Evolutionary conservation across 2,113 vertebrate genomes (phyloP).

Genomic region (Salvelinus alpinus): DNA sequence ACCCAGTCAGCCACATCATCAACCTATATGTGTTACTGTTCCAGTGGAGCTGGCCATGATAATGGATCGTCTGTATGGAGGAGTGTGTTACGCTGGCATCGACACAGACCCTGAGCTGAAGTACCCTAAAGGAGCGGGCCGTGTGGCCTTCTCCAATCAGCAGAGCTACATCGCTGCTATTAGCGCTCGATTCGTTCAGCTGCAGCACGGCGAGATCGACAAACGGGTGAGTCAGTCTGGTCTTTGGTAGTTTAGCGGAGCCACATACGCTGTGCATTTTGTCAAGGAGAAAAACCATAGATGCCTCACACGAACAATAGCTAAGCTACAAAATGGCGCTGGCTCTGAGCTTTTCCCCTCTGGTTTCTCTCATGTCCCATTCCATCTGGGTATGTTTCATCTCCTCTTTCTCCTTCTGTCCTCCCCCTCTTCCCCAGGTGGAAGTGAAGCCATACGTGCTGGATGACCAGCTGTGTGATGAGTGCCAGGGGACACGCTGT

Average conservation of each 20-base stretch:
- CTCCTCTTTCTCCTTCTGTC: slow-evolving; percentile 6
- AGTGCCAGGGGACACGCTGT: slow-evolving; percentile 98
- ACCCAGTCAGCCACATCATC: not conserved
- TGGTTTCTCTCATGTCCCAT: too few species aligned
- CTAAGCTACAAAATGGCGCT: too few species aligned
- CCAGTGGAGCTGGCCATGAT: slow-evolving; percentile 99
- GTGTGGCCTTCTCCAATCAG: slow-evolving; percentile 98
- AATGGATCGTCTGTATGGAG: slow-evolving; percentile 97
- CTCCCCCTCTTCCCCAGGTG: slow-evolving; percentile 78
- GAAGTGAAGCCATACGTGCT: slow-evolving; percentile 99
- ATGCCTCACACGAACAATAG: too few species aligned
- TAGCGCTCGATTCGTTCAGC: slow-evolving; percentile 98
- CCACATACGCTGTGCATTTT: not conserved
- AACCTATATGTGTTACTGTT: slow-evolving; percentile 18
- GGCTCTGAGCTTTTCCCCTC: too few species aligned
- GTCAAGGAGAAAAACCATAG: too few species aligned
- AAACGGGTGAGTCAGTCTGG: slow-evolving; percentile 89
- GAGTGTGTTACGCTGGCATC: slow-evolving; percentile 98
- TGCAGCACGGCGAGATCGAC: slow-evolving; percentile 99
- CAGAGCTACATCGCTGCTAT: slow-evolving; percentile 99
- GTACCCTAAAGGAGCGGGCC: slow-evolving; percentile 97
- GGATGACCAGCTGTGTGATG: slow-evolving; percentile 99
- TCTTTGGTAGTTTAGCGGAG: not conserved
- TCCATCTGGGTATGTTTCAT: not conserved
- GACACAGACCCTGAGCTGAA: slow-evolving; percentile 98